These are phyloP conservation scores for Molanna angustata DNA, from an alignment of 2,888 invertebrate species.

Conservation along the genomic window DNA sequence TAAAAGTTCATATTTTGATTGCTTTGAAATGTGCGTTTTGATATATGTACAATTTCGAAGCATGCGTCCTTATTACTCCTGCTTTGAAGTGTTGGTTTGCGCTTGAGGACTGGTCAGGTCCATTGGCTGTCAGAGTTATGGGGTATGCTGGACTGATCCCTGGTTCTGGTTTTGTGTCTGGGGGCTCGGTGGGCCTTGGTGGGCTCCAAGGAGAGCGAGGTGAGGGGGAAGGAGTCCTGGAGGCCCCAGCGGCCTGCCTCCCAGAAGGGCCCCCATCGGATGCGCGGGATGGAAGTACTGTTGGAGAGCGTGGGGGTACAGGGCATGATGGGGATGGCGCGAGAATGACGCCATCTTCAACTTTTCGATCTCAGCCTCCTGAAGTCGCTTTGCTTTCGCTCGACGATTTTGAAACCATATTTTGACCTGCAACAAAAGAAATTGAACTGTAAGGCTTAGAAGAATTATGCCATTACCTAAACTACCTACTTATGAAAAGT, in stretches of 20 bases:
- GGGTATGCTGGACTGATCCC: slow-evolving; percentile 9
- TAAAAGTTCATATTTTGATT: too few relatives aligned
- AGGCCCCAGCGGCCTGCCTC: slow-evolving; percentile 44
- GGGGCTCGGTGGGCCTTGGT: slow-evolving; percentile 30
- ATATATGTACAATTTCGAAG: too few relatives aligned
- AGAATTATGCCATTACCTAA: background rate
- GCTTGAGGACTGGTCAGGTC: slow-evolving; percentile 7
- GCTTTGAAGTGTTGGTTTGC: too few relatives aligned
- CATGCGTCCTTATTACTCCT: too few relatives aligned
- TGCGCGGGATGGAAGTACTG: slow-evolving; percentile 62
- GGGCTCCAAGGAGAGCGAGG: slow-evolving; percentile 46
- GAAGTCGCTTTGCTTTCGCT: slow-evolving; percentile 94
- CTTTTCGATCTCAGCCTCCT: slow-evolving; percentile 97
- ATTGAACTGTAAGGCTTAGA: background rate
- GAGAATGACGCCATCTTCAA: slow-evolving; percentile 75
- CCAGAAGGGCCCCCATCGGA: slow-evolving; percentile 53
- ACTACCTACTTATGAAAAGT: too few relatives aligned
- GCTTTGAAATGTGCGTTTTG: too few relatives aligned
- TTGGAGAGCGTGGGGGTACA: slow-evolving; percentile 60
- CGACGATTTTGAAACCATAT: slow-evolving; percentile 95
- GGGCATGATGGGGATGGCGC: slow-evolving; percentile 57
- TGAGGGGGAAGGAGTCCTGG: slow-evolving; percentile 41
- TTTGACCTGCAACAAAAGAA: slow-evolving; percentile 57
- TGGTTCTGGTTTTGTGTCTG: slow-evolving; percentile 15
- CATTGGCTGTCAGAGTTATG: slow-evolving; percentile 15